Evolutionary conservation across 1,140 invertebrate species (phyloP), one percentile per base, ranked within the genome.

Genomic region (Lysiphlebus fabarum): DNA sequence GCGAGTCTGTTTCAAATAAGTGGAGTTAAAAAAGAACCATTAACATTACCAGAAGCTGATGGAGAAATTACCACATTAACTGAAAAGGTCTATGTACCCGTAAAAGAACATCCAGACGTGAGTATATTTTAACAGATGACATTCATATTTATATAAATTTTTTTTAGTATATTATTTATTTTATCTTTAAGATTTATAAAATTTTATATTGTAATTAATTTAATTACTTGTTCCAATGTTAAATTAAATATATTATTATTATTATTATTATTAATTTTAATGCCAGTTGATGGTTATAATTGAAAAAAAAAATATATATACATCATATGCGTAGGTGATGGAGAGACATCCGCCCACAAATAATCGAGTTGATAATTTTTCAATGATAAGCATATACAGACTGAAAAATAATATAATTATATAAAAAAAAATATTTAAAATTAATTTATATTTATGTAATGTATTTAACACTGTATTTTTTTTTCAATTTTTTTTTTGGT

Each of bases 21-120:
- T 85, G 94, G 95, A 59, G 90, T 91, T 36, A 93, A 93, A 79
- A 95, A 96, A 75, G 93, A 97, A 75, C 92, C 95, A 36, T 84
- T 98, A 48, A 82, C 90, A 58, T 83, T 99, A 70, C 98, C 98
- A 70, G 96, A 99, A 69, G 84, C 93, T 45, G 88, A 93, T 63
- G 98, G 98, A 44, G 86, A 92, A 67, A 83, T 93, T 65, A 90
- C 92, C 59, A 93, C 93, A 70, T 85, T 96, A 67, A 93, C 93
- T 81, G 97, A 99, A 85, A 99, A 99, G 88, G 92, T 99, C 70
- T 99, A 96, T 83, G 96, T 99, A 72, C 98, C 98, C 78, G 93
- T 97, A 65, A 98, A 98, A 86, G 96, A 99, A 81, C 93, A 98
- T 82, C 98, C 98, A 84, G 97, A 99, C 79, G 97, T 99, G 85